These are phyloP conservation scores for Leptonema lineaticorne DNA, from an alignment of 1,140 invertebrate genomes.

Conservation along the genomic window DNA sequence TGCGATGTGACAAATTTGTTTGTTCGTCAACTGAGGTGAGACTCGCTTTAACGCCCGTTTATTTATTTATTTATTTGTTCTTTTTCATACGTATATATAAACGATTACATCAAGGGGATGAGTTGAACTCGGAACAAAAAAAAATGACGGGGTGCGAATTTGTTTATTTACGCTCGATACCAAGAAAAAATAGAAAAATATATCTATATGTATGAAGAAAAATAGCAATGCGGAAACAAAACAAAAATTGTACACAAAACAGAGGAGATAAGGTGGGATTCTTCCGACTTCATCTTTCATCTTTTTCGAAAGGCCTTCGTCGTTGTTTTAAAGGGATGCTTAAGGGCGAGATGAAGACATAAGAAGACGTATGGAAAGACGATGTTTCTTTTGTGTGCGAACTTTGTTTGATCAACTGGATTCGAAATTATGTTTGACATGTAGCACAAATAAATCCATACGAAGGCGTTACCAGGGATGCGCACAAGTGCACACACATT, in stretches of 20 bases:
- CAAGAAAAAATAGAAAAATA: conserved; percentile 28
- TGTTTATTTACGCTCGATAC: conserved; percentile 35
- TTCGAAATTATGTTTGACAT: conserved; percentile 39
- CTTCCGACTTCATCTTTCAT: conserved; percentile 2
- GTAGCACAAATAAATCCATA: conserved; percentile 7
- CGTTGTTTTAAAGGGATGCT: conserved; percentile 2
- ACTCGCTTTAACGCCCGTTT: conserved; percentile 26
- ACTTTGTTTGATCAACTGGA: conserved; percentile 36
- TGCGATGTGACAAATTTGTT: conserved; percentile 20
- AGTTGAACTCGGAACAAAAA: not conserved
- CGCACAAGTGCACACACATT: not conserved
- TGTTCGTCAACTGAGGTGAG: conserved; percentile 18
- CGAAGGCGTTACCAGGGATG: not conserved
- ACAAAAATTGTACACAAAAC: not conserved
- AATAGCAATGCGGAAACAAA: no score
- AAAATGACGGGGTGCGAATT: conserved; percentile 9
- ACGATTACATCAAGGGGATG: conserved; percentile 19
- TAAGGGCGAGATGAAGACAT: conserved; percentile 11
- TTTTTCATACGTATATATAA: conserved; percentile 14
- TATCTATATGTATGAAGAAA: no score
- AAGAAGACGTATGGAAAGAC: not conserved
- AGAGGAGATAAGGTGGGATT: conserved; percentile 11
- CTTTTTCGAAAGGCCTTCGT: conserved; percentile 1
- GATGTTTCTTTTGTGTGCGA: conserved; percentile 9
- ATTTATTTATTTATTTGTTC: conserved; percentile 20